Conservation (phyloP, 1,140 invertebrate species). For the Sarcophaga bullata region DNA sequence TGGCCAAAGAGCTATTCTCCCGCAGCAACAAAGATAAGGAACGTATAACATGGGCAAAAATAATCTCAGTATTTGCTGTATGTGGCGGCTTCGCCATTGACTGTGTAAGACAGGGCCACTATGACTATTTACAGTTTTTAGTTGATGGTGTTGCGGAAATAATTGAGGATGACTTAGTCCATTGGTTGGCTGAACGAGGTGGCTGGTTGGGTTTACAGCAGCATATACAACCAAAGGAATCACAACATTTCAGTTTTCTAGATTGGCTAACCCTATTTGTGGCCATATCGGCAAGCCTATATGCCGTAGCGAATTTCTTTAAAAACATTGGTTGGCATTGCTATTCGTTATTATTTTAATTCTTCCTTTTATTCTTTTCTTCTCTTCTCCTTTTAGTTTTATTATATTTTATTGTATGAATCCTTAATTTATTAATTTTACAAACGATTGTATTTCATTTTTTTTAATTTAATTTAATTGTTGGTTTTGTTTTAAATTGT, state of each 20-base stretch:
- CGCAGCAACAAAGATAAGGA: slow-evolving; percentile 62
- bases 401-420: not conserved
- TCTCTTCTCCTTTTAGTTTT: no score
- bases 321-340: slow-evolving; percentile 60
- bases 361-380: not conserved
- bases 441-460: slow-evolving; percentile 6
- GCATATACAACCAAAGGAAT: slow-evolving; percentile 57
- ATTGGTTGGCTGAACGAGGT: slow-evolving; percentile 76
- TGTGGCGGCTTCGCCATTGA: slow-evolving; percentile 79
- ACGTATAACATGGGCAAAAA: slow-evolving; percentile 73
- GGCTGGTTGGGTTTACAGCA: slow-evolving; percentile 72
- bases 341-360: slow-evolving; percentile 62
- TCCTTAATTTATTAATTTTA: not conserved
- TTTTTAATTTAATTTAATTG: slow-evolving; percentile 7
- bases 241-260: slow-evolving; percentile 57
- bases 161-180: slow-evolving; percentile 73
- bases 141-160: slow-evolving; percentile 72
- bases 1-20: slow-evolving; percentile 71
- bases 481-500: no score
- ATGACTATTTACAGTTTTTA: slow-evolving; percentile 73
- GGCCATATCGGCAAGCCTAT: slow-evolving; percentile 56
- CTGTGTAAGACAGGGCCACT: slow-evolving; percentile 74
- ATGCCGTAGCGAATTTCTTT: slow-evolving; percentile 59
- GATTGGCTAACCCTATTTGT: slow-evolving; percentile 63
- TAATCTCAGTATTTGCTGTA: slow-evolving; percentile 75